phyloP scores from a whole-genome alignment of 2,113 vertebrate genomes.

The Heterocephalus glaber region DNA sequence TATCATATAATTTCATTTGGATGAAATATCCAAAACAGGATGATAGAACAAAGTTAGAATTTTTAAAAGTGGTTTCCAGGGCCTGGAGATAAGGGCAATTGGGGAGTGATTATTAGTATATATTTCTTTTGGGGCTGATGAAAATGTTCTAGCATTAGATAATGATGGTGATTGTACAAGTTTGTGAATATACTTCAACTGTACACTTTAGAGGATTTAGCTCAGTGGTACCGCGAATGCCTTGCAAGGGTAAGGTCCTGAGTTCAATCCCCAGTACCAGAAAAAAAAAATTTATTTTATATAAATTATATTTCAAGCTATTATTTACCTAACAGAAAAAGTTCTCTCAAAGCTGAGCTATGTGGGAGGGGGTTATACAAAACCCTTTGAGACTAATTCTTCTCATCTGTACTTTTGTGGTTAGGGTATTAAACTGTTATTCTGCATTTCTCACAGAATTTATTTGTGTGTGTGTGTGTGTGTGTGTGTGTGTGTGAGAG shows the following conservation, averaged over 20 bases:
- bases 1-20: background rate
- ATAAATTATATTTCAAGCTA: slow-evolving; percentile 1
- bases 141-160: background rate
- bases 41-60: background rate
- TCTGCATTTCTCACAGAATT: background rate
- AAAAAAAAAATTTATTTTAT: background rate
- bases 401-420: background rate
- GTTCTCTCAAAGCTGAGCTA: background rate
- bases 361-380: background rate
- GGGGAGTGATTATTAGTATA: background rate
- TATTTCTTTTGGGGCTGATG: background rate
- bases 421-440: background rate
- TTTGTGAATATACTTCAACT: background rate
- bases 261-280: too few species aligned
- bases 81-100: background rate
- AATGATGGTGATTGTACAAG: background rate
- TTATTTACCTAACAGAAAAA: background rate
- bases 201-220: background rate
- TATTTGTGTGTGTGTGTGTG: too few species aligned
- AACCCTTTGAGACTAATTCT: background rate
- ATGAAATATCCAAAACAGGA: background rate
- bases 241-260: too few species aligned
- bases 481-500: too few species aligned
- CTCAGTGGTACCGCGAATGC: too few species aligned
- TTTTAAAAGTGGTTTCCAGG: background rate